Base-by-base conservation (phyloP, 2,113 vertebrate genomes). In the Epinephelus lanceolatus region DNA sequence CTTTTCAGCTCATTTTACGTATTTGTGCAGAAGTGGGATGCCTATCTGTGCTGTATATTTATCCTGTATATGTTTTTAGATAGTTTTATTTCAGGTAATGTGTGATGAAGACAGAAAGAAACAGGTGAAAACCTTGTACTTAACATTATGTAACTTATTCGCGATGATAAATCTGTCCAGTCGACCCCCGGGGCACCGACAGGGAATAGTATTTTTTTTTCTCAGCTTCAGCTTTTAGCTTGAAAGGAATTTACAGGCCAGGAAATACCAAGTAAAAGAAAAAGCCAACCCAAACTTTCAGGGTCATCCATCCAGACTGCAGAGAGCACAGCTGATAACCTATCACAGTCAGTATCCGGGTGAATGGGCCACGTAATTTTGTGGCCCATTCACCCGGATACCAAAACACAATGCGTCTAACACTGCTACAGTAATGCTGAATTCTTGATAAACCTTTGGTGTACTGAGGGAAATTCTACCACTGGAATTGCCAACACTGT, bases 191-290 rank as follows among this genome's bases (percentile, higher is more conserved):
- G 37, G 51, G 59, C 49, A 25, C 57, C 6, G 11, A 37, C 72
- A 52, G 19, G 76, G 70, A 61, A 80, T 59, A 49, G 68, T 59
- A 25, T 81, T 65, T 45, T 33, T 49, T 65, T 45, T 33, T 49
- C 45, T 62, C 65, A 68, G 62, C 72, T 23, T 6, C 27, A 49
- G 45, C 47, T 69, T 75, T 65, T 45, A 66, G 73, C 45, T 53
- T 49, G n/a, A 70, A 56, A 62, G 86, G 70, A 86, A 83, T 88
- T 81, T 85, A 47, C 72, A 87, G 45, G 59, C 57, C 83, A 91
- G 89, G 82, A 91, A 91, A 90, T 86, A 70, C 81, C 77, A 63
- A 27, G 49, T 63, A 74, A 63, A 71, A 56, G 11, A 57, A 57
- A 78, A 69, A 71, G 18, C 60, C 60, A 14, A 53, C 17, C 13